A percentile compares a stretch with the other conserved stretches of the same genome.
These are phyloP conservation scores for Lasioglossum morio DNA, from an alignment of 2,888 invertebrate species.

Conservation along the genomic window DNA sequence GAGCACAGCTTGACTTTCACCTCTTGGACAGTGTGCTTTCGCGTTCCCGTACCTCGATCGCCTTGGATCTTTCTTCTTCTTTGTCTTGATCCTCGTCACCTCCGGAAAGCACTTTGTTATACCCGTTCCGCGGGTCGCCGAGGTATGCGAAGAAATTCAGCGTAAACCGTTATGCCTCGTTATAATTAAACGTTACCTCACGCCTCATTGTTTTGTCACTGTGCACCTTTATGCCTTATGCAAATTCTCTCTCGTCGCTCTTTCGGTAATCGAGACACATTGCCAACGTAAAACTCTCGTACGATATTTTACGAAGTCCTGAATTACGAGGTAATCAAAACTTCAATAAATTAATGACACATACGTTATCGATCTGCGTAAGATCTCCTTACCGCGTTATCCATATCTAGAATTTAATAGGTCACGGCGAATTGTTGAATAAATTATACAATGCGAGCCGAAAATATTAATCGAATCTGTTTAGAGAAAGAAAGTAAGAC, in stretches of 20 bases:
- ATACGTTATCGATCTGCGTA: background rate
- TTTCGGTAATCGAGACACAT: background rate
- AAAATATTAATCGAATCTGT: background rate
- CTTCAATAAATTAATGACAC: background rate
- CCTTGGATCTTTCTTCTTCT: conserved; percentile 65
- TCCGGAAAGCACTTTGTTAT: conserved; percentile 42
- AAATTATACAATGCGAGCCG: background rate
- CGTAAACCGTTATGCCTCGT: conserved; percentile 39
- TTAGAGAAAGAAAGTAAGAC: background rate
- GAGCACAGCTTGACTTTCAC: conserved; percentile 77
- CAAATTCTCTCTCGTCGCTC: background rate
- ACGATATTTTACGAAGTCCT: background rate
- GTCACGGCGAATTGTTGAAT: background rate
- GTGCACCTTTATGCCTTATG: background rate
- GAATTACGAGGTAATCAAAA: background rate
- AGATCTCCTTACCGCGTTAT: background rate
- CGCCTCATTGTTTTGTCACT: background rate
- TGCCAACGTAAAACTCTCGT: background rate
- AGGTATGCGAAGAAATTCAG: conserved; percentile 40
- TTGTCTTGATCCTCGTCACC: conserved; percentile 48
- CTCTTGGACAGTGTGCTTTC: conserved; percentile 74
- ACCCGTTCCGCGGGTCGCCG: conserved; percentile 9
- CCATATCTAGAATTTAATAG: background rate
- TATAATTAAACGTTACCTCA: conserved; percentile 43
- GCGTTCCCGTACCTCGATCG: conserved; percentile 65